phyloP scores from a whole-genome alignment of 2,797 vertebrate genomes.

The Coilia nasus region DNA sequence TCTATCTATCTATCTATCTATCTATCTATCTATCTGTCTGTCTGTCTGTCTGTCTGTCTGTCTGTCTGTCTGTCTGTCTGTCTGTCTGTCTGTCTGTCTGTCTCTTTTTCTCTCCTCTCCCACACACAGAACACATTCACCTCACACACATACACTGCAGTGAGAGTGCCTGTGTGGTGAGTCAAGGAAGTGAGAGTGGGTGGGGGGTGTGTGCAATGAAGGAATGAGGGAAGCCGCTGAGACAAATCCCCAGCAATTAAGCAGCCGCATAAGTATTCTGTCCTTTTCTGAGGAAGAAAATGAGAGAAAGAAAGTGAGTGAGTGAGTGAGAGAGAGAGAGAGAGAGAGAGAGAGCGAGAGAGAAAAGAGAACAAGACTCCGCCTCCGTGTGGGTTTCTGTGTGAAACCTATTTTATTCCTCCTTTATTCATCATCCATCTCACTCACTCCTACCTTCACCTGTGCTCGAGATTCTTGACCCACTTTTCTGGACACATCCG shows the following conservation, averaged over 20 bases:
- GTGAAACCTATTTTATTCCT: slow-evolving; percentile 43
- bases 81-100: slow-evolving; percentile 17
- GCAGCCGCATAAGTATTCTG: not conserved
- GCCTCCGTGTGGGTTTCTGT: slow-evolving; percentile 33
- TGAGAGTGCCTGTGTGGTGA: slow-evolving; percentile 37
- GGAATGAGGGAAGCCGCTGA: not conserved
- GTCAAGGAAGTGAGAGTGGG: slow-evolving; percentile 32
- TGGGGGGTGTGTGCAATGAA: not conserved
- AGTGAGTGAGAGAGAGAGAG: slow-evolving; percentile 15
- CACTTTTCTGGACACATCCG: not conserved
- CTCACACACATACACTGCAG: not conserved
- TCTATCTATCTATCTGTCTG: not conserved
- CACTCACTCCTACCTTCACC: not conserved
- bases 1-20: too few relatives aligned
- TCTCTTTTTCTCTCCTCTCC: not conserved
- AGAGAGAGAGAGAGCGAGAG: slow-evolving; percentile 11
- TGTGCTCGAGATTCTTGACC: slow-evolving; percentile 2
- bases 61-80: slow-evolving; percentile 22
- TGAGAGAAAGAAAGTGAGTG: slow-evolving; percentile 2
- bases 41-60: slow-evolving; percentile 2
- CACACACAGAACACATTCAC: not conserved
- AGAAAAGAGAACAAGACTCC: slow-evolving; percentile 24
- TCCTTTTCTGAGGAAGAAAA: not conserved
- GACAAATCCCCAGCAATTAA: slow-evolving; percentile 21
- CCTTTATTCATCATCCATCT: slow-evolving; percentile 5